Evolutionary conservation across 2,113 vertebrate species (phyloP).

Genomic region (Lynx canadensis): DNA sequence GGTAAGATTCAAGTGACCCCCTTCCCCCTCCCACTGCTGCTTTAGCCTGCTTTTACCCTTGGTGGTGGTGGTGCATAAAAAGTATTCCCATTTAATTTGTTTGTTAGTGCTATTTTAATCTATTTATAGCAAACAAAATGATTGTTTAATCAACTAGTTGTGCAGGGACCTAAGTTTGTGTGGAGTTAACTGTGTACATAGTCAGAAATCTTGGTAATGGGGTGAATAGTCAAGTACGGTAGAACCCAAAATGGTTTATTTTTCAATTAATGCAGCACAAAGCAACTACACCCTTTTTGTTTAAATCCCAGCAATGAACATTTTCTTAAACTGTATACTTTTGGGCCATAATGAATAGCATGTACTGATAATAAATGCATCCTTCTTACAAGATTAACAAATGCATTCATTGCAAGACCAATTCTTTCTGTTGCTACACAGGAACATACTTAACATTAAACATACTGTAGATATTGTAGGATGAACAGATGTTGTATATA

Average conservation of each 20-base stretch:
- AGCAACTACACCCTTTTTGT: background rate
- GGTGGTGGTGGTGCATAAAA: conserved; percentile 38
- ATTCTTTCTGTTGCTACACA: background rate
- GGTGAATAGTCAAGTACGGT: background rate
- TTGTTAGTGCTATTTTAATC: background rate
- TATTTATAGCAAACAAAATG: background rate
- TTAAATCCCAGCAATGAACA: background rate
- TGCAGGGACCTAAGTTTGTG: background rate
- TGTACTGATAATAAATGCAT: background rate
- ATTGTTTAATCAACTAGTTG: conserved; percentile 3
- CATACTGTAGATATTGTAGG: background rate
- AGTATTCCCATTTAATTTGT: background rate
- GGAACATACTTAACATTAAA: background rate
- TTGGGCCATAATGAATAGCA: background rate
- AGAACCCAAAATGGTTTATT: background rate
- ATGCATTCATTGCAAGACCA: background rate
- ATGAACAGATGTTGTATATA: background rate
- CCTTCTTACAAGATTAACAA: conserved; percentile 17
- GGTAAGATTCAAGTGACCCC: conserved; percentile 66
- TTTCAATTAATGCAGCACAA: background rate
- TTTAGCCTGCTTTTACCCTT: background rate
- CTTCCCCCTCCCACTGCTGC: background rate
- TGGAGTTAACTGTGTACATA: background rate
- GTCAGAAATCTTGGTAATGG: background rate
- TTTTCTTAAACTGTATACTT: background rate